Percentiles rank a stretch among this genome's conserved stretches.
These are phyloP conservation scores for Crotalus helleri DNA, from an alignment of 2,113 vertebrate species.

Conservation along the genomic window DNA sequence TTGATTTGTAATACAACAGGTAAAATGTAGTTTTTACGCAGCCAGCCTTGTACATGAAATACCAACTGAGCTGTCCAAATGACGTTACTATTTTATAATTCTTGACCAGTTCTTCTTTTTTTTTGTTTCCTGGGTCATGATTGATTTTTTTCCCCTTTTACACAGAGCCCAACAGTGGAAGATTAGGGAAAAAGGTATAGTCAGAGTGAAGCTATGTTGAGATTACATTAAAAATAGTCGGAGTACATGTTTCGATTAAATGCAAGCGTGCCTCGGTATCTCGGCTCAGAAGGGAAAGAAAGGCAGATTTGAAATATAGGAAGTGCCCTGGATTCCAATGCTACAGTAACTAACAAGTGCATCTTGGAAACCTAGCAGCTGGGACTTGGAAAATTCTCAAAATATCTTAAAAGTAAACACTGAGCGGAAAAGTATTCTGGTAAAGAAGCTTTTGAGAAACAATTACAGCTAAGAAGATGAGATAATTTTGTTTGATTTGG, in stretches of 20 bases:
- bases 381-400: background rate
- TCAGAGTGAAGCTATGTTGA: slow-evolving; percentile 1
- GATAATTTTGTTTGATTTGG: background rate
- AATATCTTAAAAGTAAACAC: background rate
- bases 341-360: background rate
- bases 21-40: slow-evolving; percentile 17
- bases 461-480: background rate
- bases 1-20: slow-evolving; percentile 26
- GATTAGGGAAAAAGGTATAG: slow-evolving; percentile 16
- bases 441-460: background rate
- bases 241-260: slow-evolving; percentile 6
- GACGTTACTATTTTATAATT: slow-evolving; percentile 24
- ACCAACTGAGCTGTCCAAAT: slow-evolving; percentile 3
- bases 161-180: background rate
- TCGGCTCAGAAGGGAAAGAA: background rate
- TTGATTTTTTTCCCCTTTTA: slow-evolving; percentile 23
- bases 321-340: background rate
- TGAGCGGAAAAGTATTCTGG: background rate
- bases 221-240: slow-evolving; percentile 16
- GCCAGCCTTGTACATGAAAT: background rate
- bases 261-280: slow-evolving; percentile 11
- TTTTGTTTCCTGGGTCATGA: background rate
- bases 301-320: background rate
- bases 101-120: slow-evolving; percentile 10
- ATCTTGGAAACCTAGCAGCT: background rate